Evolutionary conservation across 2,113 vertebrate genomes (phyloP), one percentile per base, ranked within the genome.

Genomic region (Lucifuga dentata): DNA sequence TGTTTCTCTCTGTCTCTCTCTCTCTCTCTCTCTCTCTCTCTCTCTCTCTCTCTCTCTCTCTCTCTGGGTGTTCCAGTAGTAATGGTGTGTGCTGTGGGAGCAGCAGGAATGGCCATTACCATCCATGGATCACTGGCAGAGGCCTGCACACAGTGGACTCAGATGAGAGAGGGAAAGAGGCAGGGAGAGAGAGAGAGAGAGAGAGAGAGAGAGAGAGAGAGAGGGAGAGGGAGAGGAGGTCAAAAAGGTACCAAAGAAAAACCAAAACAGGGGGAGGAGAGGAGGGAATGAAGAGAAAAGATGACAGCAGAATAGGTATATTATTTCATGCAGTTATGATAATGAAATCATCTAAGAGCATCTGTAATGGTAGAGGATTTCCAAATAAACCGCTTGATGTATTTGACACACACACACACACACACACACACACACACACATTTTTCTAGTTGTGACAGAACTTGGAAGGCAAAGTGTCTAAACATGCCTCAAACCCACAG

Each of bases 21-120:
- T 52, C 21, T 3, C 5, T 43, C 1, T 33, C 36, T 45, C 21
- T 32, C 58, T 10, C 19, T 63, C 61, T 44, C 58, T 10, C 16
- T 63, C 61, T 44, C 26, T 60, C 17, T 40, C 48, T 58, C 19
- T 50, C 24, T 68, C 23, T 19, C 50, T 33, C 60, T 62, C 61
- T 20, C 29, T 76, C 71, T 80, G 85, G 85, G 86, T 88, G 86
- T 85, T 89, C 88, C 88, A 77, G 74, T 26, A 64, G 80, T 80
- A 88, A 88, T 81, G 86, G 80, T 69, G 76, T 89, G 83, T 90
- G 88, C 85, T 63, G 74, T 76, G 76, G 63, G 76, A 94, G 91
- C 95, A 94, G 94, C 94, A 92, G 94, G 95, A 94, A 94, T 88
- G 91, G 91, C 93, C 92, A 95, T 96, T 95, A 95, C 91, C 81